Base-by-base conservation (phyloP, 2,797 vertebrate genomes). In the Bufotes viridis region DNA sequence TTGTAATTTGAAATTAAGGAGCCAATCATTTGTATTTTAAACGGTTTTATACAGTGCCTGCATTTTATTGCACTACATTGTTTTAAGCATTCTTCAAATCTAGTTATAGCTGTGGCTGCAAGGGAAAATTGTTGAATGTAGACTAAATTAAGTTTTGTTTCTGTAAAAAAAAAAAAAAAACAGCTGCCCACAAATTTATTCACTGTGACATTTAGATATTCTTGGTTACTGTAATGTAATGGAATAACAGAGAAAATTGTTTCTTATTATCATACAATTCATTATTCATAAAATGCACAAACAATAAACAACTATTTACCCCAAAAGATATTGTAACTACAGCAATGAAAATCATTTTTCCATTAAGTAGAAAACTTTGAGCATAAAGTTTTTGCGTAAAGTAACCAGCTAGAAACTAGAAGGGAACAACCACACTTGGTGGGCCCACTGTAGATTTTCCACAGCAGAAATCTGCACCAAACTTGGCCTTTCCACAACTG, bases 121-220 rank as follows among this genome's bases (percentile, higher is more conserved):
- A 76, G 79, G 80, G 80, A 75, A 81, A 87, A 82, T 82, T 82
- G 79, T 81, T 75, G 34, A 81, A 87, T 87, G 61, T 76, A 75
- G 86, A 81, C 86, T 82, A 82, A 87, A 87, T 87, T 82, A 87
- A 76, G 86, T 87, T 87, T 87, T 87, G 86, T 51, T 76, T 55
- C 58, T 82, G 86, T 75, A 74, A 87, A 82, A 75, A 82, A 83
- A 82, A 51, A 69, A 81, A 81, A 81, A 70, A 82, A 83, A 87
- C 63, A 74, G 51, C 2, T 81, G 81, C 15, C 58, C 80, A 82
- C 80, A 87, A 82, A 87, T 87, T 82, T n/a, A 82, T 65, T 87
- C 57, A 42, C 79, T 57, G 76, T 87, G 80, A 82, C 67, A 87
- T 74, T 82, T 87, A 74, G 80, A 87, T 67, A 86, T 86, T 78